A percentile compares a stretch with the other conserved stretches of the same genome.
phyloP scores from a whole-genome alignment of 2,113 vertebrate species.

The Crotalus horridus region DNA sequence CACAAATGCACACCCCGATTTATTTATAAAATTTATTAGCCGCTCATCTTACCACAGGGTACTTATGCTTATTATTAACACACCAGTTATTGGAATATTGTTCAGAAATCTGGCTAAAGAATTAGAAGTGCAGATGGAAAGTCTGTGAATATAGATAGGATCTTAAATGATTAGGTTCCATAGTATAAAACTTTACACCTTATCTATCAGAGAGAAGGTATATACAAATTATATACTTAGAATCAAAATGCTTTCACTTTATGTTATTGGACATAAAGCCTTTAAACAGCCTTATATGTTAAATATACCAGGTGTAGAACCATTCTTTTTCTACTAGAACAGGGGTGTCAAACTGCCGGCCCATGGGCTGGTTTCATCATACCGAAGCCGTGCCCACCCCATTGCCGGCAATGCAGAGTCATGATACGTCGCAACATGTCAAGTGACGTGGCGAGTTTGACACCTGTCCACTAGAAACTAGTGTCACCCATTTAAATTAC shows the following conservation, averaged over 20 bases:
- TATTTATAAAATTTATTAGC: neutral
- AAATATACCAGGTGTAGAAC: neutral
- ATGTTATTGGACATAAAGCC: neutral
- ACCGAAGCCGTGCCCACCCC: too few relatives aligned
- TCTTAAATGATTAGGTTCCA: neutral
- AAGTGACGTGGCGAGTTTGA: too few relatives aligned
- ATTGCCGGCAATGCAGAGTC: too few relatives aligned
- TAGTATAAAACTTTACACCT: neutral
- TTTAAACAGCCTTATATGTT: neutral
- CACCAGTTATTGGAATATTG: neutral
- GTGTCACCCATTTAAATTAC: neutral
- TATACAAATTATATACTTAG: neutral
- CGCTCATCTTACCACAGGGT: neutral
- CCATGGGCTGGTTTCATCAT: too few relatives aligned
- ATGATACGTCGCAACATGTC: too few relatives aligned
- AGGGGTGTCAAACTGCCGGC: too few relatives aligned
- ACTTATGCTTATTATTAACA: neutral
- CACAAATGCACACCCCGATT: neutral
- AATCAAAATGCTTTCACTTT: neutral
- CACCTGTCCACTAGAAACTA: neutral
- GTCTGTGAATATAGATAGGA: neutral
- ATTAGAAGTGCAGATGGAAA: neutral
- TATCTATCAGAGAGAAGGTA: neutral
- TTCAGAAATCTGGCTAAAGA: neutral
- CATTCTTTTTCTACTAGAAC: neutral